These are phyloP conservation scores for Hydractinia symbiolongicarpus DNA, from an alignment of 30 jellyfish, hydroid and myxozoan genomes.

Conservation along the genomic window DNA sequence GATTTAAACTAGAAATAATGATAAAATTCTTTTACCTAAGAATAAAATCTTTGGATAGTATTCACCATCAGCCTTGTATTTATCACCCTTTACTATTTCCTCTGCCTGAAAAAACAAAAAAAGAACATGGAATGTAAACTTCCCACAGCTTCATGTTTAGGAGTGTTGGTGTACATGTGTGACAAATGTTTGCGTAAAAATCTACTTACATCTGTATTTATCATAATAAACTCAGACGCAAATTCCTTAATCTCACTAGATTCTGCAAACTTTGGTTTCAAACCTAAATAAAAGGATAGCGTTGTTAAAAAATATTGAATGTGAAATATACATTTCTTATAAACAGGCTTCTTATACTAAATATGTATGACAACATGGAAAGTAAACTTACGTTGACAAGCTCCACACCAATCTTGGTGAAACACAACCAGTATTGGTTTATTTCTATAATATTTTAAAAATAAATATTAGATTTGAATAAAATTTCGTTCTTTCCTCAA, in stretches of 20 bases:
- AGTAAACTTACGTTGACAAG: conserved; percentile 81
- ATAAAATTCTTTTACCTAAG: conserved; percentile 47
- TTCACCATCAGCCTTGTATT: conserved; percentile 76
- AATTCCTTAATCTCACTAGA: conserved; percentile 57
- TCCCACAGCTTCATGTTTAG: background rate
- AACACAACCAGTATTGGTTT: conserved; percentile 78
- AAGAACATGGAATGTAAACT: background rate
- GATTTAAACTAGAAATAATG: background rate
- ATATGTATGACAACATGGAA: background rate
- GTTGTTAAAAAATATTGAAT: too few relatives aligned
- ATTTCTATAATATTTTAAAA: conserved; percentile 38
- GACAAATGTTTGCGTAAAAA: background rate
- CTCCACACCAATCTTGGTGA: conserved; percentile 98
- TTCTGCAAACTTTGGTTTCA: conserved; percentile 92
- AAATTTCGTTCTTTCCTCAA: background rate
- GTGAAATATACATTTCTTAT: background rate
- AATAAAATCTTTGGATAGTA: conserved; percentile 83
- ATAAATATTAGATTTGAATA: background rate
- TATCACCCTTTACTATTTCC: conserved; percentile 51
- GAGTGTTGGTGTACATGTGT: too few relatives aligned
- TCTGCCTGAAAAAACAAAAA: conserved; percentile 34
- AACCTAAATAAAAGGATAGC: conserved; percentile 33
- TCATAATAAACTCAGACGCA: conserved; percentile 78
- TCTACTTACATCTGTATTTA: conserved; percentile 76
- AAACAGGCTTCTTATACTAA: background rate